Evolutionary conservation across 2,113 vertebrate species (phyloP), one percentile per base, ranked within the genome.

Genomic region (Pseudolaguvia tuberculata): DNA sequence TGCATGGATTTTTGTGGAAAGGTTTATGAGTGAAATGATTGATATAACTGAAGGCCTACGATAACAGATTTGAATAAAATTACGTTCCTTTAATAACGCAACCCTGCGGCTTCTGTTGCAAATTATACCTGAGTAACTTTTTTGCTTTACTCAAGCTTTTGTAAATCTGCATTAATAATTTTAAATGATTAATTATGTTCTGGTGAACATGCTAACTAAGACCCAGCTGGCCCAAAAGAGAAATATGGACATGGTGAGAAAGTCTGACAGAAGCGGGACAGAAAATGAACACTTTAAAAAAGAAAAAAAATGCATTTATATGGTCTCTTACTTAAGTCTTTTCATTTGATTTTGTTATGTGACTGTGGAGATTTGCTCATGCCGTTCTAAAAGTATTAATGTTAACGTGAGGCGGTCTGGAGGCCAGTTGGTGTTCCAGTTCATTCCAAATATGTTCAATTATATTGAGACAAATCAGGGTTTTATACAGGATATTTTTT

Each of bases 171-270:
- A 48, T 48, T 25, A 48, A 66, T 66, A 27, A 48, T 48, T 48
- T 66, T 4, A 48, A 66, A 48, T 66, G 63, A 66, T 66, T 66
- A 66, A 65, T 65, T n/a, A 48, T 66, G 63, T 48, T 27, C 45
- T 48, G 63, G 63, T 66, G 45, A 66, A 18, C 45, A 27, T 27
- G 45, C 21, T 18, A 21, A 66, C 14, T 11, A 25, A 27, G 23
- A 48, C 23, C 8, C 63, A 66, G 42, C 42, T 66, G 45, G 14
- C 14, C 15, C 18, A 5, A 45, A 66, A 45, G 25, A 45, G 48
- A 27, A 48, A 66, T 13, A 48, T 48, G 47, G 31, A 35, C 31
- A 6, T 35, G 31, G 31, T 35, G 31, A 35, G 31, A 35, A 35
- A 35, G 31, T 35, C 3, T 3, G 13, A 15, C 4, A 2, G 18